Evolutionary conservation across 2,797 vertebrate species (phyloP).

Genomic region (Chromis chromis): DNA sequence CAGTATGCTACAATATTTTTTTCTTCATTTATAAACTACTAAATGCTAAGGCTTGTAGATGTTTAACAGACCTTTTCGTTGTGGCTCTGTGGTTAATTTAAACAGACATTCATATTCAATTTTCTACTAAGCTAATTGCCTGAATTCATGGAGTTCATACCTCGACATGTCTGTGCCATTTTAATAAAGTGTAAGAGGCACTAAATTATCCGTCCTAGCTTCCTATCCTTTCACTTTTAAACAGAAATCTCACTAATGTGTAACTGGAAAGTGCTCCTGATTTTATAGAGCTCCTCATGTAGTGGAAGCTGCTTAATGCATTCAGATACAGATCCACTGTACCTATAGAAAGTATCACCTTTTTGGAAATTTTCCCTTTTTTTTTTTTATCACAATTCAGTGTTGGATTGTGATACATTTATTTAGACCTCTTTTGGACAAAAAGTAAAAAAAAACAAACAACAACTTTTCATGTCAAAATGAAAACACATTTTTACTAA

Average conservation of each 20-base stretch:
- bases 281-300: neutral
- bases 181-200: neutral
- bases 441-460: too few relatives aligned
- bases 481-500: too few relatives aligned
- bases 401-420: too few relatives aligned
- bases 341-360: too few relatives aligned
- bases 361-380: too few relatives aligned
- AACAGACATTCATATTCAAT: neutral
- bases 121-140: neutral
- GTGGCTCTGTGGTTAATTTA: conserved; percentile 1
- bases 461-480: too few relatives aligned
- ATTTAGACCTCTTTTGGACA: too few relatives aligned
- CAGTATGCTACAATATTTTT: neutral
- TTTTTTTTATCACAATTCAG: too few relatives aligned
- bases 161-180: neutral
- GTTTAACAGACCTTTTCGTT: neutral
- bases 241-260: neutral
- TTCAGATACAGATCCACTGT: neutral
- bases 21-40: neutral
- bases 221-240: neutral
- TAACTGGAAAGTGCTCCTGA: neutral
- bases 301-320: neutral
- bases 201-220: neutral
- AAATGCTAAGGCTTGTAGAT: neutral
- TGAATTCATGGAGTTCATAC: neutral